Conservation (phyloP, 2,113 vertebrate genomes). For the Neolamprologus sp. region DNA sequence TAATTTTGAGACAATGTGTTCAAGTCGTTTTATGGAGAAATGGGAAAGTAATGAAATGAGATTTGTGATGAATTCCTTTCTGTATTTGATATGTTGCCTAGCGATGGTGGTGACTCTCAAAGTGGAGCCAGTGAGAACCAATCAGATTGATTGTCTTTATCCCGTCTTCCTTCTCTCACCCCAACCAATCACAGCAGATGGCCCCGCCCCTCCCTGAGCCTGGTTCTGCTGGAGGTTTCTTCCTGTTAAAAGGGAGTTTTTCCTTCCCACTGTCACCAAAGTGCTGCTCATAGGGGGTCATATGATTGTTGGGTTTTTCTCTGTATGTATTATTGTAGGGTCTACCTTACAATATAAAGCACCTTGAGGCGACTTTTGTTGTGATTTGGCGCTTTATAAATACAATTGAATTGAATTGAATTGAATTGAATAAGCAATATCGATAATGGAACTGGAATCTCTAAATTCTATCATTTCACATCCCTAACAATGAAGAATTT, state of each 20-base stretch:
- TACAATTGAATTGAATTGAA: neutral
- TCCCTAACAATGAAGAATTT: neutral
- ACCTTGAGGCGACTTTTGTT: rapidly evolving
- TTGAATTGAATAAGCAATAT: neutral
- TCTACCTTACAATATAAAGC: rapidly evolving
- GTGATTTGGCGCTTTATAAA: rapidly evolving
- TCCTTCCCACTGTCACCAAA: rapidly evolving
- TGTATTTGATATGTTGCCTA: neutral
- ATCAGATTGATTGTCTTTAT: neutral
- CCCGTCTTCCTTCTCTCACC: neutral
- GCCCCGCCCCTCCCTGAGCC: neutral
- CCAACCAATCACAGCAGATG: rapidly evolving
- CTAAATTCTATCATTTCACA: neutral
- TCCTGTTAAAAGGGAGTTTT: neutral
- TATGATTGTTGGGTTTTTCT: neutral
- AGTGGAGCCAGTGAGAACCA: neutral
- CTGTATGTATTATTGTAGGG: neutral
- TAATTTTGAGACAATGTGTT: neutral
- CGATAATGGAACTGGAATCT: neutral
- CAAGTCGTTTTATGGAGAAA: neutral
- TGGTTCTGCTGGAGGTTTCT: rapidly evolving
- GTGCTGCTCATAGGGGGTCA: rapidly evolving
- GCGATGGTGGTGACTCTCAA: neutral
- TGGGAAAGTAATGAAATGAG: neutral
- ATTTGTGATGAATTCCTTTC: neutral